Evolutionary conservation across 2,113 vertebrate species (phyloP), one percentile per base, ranked within the genome.

Genomic region (Blennius ocellaris): DNA sequence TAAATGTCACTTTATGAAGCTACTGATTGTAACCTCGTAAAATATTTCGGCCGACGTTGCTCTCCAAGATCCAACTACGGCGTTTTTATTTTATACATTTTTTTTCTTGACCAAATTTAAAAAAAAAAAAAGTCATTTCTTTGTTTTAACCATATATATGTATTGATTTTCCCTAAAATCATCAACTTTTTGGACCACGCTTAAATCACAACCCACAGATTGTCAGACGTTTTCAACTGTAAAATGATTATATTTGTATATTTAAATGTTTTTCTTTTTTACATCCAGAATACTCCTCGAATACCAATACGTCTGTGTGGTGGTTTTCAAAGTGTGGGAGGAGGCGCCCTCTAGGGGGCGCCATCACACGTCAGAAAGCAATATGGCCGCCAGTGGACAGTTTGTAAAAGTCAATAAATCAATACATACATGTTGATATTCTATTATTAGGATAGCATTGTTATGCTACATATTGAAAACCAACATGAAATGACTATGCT

Each of bases 1-100:
- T 82, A 76, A 69, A 80, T 75, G 89, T 92, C 91, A 92, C 90
- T 92, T 93, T 93, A 91, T 89, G 48, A 86, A 88, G 87, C 80
- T 88, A 89, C 87, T 91, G 87, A 93, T 93, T 92, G 91, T 93
- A 92, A 66, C 70, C 82, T 87, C 83, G 70, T 81, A 59, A 76
- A 41, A 11, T 62, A 70, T 77, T 78, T 64, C 66, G 49, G 78
- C 74, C 77, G 44, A 67, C 58, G 63, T 56, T 85, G 77, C 76
- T 73, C 68, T 82, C 79, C 71, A 60, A 75, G 69, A 80, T 78
- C 80, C 64, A 73, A 51, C 62, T 5, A 8, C 38, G 64, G 73
- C 58, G 6, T 59, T 59, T 59, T 76, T 71, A 50, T 67, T 84
- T 70, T 81, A 48, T 75, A 60, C 51, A 57, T 52, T 69, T 52